Evolutionary conservation across 2,113 vertebrate genomes (phyloP), one percentile per base, ranked within the genome.

Genomic region (Todiramphus chloris): DNA sequence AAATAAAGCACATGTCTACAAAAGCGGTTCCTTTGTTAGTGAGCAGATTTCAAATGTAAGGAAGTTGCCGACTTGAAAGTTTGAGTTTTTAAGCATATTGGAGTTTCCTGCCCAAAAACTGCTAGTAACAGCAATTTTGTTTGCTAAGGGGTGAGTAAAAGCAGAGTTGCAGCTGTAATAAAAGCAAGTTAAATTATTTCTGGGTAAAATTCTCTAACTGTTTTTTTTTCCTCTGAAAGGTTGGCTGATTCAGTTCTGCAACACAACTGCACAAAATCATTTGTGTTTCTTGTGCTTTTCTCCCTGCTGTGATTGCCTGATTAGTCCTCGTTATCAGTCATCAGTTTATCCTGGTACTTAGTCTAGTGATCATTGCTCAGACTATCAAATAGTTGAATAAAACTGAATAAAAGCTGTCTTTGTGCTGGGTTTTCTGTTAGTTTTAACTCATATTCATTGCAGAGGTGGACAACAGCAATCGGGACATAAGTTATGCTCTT

Each of bases 31-130:
- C 85, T 96, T 72, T 73, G 41, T 80, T 78, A 53, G 74, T 50
- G 94, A 96, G 94, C 75, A 89, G 67, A 83, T 97, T 97, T 98
- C 89, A 97, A 69, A 93, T 79, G 44, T 75, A 87, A 88, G 83
- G 94, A 93, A 89, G 74, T 94, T 89, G 68, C 89, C 92, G 95
- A 95, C 88, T 90, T 90, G 64, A 73, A 89, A 86, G 92, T 92
- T 67, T 25, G 24, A 23, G 24, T 13, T 75, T 85, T 90, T 92
- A 83, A 80, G 73, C 4, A 1, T 50, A 25, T 58, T 95, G 78
- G 69, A 77, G 78, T 77, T 97, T 90, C 77, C 80, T 88, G 77
- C 23, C 62, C 89, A n/a, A 95, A 95, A 88, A 83, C n/a, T 81
- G 74, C 53, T 83, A 33, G 79, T 84, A 82, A 10, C 44, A 76